Percentiles rank a stretch among this genome's conserved stretches.
These are phyloP conservation scores for Ephydatia muelleri DNA, from an alignment of 37 sponge, comb jelly and placozoan species.

Conservation along the genomic window DNA sequence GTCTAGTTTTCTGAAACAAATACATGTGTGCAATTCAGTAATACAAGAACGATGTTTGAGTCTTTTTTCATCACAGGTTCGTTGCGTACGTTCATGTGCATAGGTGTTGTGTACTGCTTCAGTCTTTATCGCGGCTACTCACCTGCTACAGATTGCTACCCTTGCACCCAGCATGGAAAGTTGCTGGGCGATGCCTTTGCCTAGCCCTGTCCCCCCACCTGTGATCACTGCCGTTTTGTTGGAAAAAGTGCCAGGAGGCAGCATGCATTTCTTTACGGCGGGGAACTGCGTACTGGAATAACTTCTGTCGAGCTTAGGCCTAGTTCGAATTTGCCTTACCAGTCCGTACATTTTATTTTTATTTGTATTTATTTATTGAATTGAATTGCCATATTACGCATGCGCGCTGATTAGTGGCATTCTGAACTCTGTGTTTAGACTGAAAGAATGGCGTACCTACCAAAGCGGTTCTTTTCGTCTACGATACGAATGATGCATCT, in stretches of 20 bases:
- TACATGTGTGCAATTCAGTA: neutral
- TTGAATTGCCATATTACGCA: neutral
- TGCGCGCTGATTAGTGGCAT: neutral
- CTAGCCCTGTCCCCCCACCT: constrained; percentile 96
- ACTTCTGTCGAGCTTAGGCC: neutral
- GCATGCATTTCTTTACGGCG: constrained; percentile 46
- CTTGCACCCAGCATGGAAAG: constrained; percentile 83
- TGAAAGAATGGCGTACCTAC: constrained; percentile 38
- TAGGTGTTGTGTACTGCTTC: too few relatives aligned
- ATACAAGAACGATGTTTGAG: neutral
- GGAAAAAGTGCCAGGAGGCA: constrained; percentile 73
- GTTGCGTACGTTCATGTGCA: neutral
- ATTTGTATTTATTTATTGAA: neutral
- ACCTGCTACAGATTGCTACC: constrained; percentile 93
- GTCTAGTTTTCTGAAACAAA: constrained; percentile 67
- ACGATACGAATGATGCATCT: neutral
- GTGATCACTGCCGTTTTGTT: constrained; percentile 86
- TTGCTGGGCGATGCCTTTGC: constrained; percentile 77
- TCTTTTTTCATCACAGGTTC: neutral
- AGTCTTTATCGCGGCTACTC: neutral
- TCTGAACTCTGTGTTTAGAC: neutral
- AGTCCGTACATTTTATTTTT: neutral
- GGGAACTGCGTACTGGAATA: constrained; percentile 33
- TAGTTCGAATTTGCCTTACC: neutral
- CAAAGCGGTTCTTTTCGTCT: constrained; percentile 36